Evolutionary conservation across 2,797 vertebrate species (phyloP), one percentile per base, ranked within the genome.

Genomic region (Acanthopagrus latus): DNA sequence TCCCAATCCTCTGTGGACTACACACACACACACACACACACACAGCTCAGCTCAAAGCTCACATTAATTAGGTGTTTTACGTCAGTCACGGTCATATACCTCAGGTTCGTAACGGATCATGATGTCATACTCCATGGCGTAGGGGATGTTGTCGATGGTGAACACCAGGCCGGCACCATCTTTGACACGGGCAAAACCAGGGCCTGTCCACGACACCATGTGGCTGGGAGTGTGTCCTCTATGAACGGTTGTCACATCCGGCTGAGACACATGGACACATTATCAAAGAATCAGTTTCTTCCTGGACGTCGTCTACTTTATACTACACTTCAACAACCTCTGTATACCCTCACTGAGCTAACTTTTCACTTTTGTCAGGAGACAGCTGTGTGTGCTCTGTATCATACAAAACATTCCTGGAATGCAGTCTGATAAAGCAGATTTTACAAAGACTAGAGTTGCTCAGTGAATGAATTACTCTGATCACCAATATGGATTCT

Each of bases 1-100:
- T 97, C 96, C 96, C 97, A 98, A 88, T 97, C 96, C 84, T 98
- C 97, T 16, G 96, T 95, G 1, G 96, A 96, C 97, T 98, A 70
- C 51, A 81, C 52, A 62, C 50, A 88, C 75, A 79, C 63, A 81
- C 57, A 81, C 55, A 86, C 27, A 79, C 56, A 81, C 48, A 59
- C 60, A 66, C 55, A 1, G 3, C 3, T 63, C 44, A 54, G 55
- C 52, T 57, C 7, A 20, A 56, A 46, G 13, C 48, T 16, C 14
- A 43, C n/a, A 55, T 12, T 41, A 47, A 46, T 60, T 1, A 54
- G 21, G 4, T 23, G n/a, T 16, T 60, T 43, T 14, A 20, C 4
- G 18, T 11, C 14, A 4, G 21, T 25, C 23, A 1, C 0, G 9
- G 7, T 33, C 65, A 81, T 86, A 52, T 72, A 99, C 96, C 96